Evolutionary conservation across 2,888 invertebrate species (phyloP).

Genomic region (Brenthis ino): DNA sequence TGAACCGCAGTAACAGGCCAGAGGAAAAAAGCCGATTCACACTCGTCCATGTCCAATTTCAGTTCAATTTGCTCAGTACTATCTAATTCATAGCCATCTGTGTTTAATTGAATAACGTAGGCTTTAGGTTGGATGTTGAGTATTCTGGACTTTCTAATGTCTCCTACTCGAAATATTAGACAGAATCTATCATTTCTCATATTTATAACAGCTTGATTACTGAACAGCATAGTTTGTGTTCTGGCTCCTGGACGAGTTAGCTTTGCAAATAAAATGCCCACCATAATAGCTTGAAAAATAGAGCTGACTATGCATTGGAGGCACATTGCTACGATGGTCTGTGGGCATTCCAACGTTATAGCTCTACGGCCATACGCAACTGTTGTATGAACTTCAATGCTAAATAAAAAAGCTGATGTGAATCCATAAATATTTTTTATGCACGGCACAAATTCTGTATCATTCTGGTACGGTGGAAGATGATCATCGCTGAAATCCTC

Average conservation of each 20-base stretch:
- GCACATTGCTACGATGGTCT: constrained; percentile 96
- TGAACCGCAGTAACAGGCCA: constrained; percentile 98
- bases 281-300: constrained; percentile 91
- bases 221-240: constrained; percentile 96
- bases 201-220: constrained; percentile 93
- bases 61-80: constrained; percentile 92
- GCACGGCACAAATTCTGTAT: constrained; percentile 90
- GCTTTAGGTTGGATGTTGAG: constrained; percentile 95
- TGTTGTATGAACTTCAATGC: constrained; percentile 97
- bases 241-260: constrained; percentile 96
- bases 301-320: constrained; percentile 96
- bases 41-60: constrained; percentile 89
- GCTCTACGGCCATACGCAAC: constrained; percentile 93
- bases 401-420: constrained; percentile 96
- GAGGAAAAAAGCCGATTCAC: constrained; percentile 95
- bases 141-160: constrained; percentile 97
- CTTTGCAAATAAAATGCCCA: constrained; percentile 97
- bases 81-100: constrained; percentile 88
- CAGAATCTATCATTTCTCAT: constrained; percentile 92
- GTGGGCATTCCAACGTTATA: constrained; percentile 96
- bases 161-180: constrained; percentile 95
- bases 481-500: constrained; percentile 90
- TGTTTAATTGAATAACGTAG: constrained; percentile 89
- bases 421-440: constrained; percentile 93
- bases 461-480: constrained; percentile 78